Conservation (phyloP, 1,140 invertebrate species). For the Heterodera schachtii region DNA sequence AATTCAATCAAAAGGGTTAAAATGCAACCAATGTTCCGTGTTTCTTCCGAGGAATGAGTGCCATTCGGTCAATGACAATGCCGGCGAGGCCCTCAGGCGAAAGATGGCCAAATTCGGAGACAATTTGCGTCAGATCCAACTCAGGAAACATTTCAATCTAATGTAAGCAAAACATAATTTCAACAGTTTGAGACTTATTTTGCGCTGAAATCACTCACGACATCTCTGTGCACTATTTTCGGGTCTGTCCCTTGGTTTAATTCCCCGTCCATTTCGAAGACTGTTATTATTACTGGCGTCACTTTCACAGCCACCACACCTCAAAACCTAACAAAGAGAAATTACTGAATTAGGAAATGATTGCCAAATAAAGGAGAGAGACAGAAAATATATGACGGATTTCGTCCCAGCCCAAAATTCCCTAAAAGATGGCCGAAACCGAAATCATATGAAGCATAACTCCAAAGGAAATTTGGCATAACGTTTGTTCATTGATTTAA, state of each 20-base stretch:
- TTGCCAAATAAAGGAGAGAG: too few species aligned
- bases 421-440: too few species aligned
- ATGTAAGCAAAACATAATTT: neutral
- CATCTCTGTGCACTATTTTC: neutral
- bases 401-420: too few species aligned
- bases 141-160: slow-evolving; percentile 38
- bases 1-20: neutral
- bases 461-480: too few species aligned
- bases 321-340: too few species aligned
- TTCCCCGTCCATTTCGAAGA: neutral
- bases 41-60: slow-evolving; percentile 30
- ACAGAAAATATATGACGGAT: too few species aligned
- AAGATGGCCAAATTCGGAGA: slow-evolving; percentile 27
- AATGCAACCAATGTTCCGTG: neutral
- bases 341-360: too few species aligned
- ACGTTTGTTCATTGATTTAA: too few species aligned
- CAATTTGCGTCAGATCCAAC: slow-evolving; percentile 24
- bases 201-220: neutral
- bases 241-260: neutral
- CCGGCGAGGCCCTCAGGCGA: slow-evolving; percentile 18
- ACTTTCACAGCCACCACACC: too few species aligned
- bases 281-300: too few species aligned
- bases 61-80: slow-evolving; percentile 25
- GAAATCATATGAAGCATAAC: too few species aligned
- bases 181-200: neutral